A percentile compares a stretch with the other conserved stretches of the same genome.
Conservation (phyloP, 1,140 invertebrate genomes). For the Bombus sibiricus region DNA sequence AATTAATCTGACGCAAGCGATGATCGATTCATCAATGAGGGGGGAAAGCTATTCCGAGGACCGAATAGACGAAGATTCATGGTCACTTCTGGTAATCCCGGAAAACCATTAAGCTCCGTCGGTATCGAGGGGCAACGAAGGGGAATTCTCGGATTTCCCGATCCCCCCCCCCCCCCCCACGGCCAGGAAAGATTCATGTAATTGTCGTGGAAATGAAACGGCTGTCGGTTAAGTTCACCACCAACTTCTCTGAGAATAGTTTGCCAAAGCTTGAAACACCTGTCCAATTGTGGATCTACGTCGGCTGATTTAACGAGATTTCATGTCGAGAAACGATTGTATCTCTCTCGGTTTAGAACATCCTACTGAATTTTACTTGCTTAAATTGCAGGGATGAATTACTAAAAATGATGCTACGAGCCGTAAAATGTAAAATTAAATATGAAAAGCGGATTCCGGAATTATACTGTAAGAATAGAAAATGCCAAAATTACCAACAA, state of each 20-base stretch:
- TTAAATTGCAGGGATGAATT: no score
- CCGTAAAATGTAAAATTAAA: no score
- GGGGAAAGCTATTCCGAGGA: no score
- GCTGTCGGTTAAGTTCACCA: not conserved
- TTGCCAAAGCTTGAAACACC: not conserved
- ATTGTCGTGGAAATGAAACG: conserved; percentile 22
- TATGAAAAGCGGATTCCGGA: no score
- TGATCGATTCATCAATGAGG: not conserved
- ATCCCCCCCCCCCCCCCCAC: not conserved
- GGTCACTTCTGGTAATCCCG: conserved; percentile 7
- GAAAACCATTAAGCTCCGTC: conserved; percentile 48
- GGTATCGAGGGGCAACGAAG: conserved; percentile 26
- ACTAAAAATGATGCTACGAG: no score
- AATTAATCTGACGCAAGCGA: not conserved
- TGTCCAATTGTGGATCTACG: not conserved
- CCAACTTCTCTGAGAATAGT: not conserved
- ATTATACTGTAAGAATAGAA: not conserved
- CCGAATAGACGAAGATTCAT: conserved; percentile 19
- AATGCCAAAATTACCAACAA: not conserved
- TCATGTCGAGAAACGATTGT: not conserved
- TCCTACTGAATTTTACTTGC: no score
- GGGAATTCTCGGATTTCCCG: conserved; percentile 1
- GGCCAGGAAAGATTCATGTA: conserved; percentile 11
- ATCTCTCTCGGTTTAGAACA: not conserved
- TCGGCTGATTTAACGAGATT: not conserved